These are phyloP conservation scores for Callinectes sapidus DNA, from an alignment of 2,888 invertebrate species.

Conservation along the genomic window DNA sequence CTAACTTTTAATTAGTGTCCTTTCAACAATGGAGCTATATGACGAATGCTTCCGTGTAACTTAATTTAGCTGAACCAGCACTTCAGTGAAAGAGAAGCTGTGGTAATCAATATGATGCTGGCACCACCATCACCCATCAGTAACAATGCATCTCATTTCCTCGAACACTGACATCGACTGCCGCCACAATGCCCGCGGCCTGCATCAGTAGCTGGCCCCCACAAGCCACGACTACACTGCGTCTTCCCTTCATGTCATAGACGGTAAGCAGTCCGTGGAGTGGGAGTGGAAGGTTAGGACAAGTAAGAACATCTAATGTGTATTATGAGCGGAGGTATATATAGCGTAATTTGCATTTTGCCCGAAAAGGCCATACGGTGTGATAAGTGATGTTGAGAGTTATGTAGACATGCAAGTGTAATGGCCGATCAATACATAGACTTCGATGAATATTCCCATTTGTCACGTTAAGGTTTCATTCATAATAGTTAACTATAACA, in stretches of 20 bases:
- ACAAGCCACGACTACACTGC: neutral
- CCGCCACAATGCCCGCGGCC: neutral
- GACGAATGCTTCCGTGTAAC: neutral
- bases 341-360: neutral
- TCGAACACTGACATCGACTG: neutral
- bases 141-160: conserved; percentile 16
- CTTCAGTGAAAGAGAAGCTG: neutral
- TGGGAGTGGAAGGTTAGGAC: neutral
- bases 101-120: conserved; percentile 36
- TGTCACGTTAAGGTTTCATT: neutral
- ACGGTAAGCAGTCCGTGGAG: neutral
- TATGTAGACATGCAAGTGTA: too few relatives aligned
- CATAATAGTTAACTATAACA: neutral
- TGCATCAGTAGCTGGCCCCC: neutral
- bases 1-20: too few relatives aligned
- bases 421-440: neutral
- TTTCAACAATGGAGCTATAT: neutral
- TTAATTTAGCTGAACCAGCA: neutral
- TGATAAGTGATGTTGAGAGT: neutral
- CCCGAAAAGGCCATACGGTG: neutral
- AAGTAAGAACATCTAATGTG: neutral
- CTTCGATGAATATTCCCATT: neutral
- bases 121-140: neutral
- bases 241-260: conserved; percentile 1
- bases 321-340: neutral